Evolutionary conservation across 1,140 invertebrate species (phyloP), one percentile per base, ranked within the genome.

Genomic region (Thrips palmi): DNA sequence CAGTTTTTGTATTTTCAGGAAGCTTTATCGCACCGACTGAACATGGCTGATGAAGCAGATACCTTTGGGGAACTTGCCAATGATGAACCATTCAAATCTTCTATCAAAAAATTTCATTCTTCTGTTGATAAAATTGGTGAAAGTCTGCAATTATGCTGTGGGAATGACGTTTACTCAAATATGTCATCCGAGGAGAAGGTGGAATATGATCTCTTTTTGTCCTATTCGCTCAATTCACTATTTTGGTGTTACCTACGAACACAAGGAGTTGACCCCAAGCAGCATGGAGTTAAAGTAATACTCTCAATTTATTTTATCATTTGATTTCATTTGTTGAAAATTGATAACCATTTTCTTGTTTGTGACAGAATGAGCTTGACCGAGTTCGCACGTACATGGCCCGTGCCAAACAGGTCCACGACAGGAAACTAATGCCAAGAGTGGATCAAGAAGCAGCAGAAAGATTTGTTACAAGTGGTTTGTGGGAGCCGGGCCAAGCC

Each of bases 181-280:
- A 45, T 71, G 33, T 49, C 53, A 5, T 40, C 58, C n/a, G 62
- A 63, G 44, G 63, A 68, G 23, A 62, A 64, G 52, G 62, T 70
- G 15, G 66, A 71, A 52, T 60, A 64, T 21, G 68, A 74, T 54
- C 51, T 72, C 35, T 70, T 70, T 44, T 47, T 68, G 8, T 55
- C 58, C 0, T 71, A 65, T 44, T 53, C 62, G 3, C 47, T 71
- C 14, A 71, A 69, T 52, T 65, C 67, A 1, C 48, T 71, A 11
- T 64, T 64, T 45, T 74, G 68, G 67, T 57, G 71, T 35, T 60
- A 70, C 46, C 44, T 71, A 32, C 54, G 64, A 35, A 57, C 65
- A 23, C 51, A 64, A 45, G 69, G 69, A 4, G 45, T 62, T 37
- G 67, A 73, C 53, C 47, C 46, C 18, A 35, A 31, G n/a, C 31